phyloP scores from a whole-genome alignment of 2,888 invertebrate species.

The Nephrotoma flavescens region DNA sequence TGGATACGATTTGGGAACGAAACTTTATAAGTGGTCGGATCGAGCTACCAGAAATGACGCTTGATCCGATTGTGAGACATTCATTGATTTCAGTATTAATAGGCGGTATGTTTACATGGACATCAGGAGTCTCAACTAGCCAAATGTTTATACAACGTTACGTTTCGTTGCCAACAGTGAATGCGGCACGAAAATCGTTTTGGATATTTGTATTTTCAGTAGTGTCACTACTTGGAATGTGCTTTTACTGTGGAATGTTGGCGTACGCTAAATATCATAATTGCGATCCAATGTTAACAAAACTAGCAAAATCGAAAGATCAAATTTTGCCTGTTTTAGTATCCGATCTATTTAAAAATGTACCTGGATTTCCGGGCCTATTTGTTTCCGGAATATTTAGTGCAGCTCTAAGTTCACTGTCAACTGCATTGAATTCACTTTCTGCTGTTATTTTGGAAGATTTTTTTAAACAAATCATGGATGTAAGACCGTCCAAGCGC shows the following conservation, averaged over 20 bases:
- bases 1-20: conserved; percentile 45
- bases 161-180: not conserved
- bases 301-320: not conserved
- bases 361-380: not conserved
- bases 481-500: conserved; percentile 35
- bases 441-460: not conserved
- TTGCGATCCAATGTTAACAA: not conserved
- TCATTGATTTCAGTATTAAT: conserved; percentile 61
- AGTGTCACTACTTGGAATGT: not conserved
- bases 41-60: conserved; percentile 55
- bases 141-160: conserved; percentile 53
- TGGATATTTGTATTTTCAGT: not conserved
- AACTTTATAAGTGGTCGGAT: conserved; percentile 54
- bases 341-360: not conserved
- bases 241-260: not conserved
- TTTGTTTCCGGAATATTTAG: not conserved
- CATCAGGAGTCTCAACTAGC: conserved; percentile 61
- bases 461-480: conserved; percentile 15
- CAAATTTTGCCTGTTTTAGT: not conserved
- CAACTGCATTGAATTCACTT: not conserved
- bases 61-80: conserved; percentile 61
- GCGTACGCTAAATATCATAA: not conserved
- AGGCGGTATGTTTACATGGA: conserved; percentile 62
- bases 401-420: not conserved
- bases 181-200: not conserved